A percentile compares a stretch with the other conserved stretches of the same genome.
Evolutionary conservation across 2,888 invertebrate genomes (phyloP).

Genomic region (Drosophila koepferae): DNA sequence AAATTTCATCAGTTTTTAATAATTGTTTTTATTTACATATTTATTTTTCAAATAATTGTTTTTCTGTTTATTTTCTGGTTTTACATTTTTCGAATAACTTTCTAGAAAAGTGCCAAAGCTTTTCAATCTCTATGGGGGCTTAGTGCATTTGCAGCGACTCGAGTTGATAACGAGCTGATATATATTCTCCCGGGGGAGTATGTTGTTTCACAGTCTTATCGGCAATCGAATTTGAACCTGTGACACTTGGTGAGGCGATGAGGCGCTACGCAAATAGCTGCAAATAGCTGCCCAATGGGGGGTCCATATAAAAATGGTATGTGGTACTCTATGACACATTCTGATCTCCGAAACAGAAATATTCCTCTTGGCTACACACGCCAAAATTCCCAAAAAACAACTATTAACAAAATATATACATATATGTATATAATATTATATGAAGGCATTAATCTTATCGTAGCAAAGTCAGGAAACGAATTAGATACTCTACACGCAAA

Average conservation of each 20-base stretch:
- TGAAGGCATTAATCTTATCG: conserved; percentile 1
- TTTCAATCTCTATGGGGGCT: neutral
- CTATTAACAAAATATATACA: neutral
- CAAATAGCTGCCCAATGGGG: conserved; percentile 32
- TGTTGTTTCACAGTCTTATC: conserved; percentile 19
- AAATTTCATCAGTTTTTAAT: neutral
- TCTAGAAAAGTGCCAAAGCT: conserved; percentile 3
- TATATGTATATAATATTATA: neutral
- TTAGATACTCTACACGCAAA: neutral
- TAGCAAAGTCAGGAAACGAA: neutral
- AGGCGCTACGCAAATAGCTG: conserved; percentile 13
- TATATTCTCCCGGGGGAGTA: conserved; percentile 6
- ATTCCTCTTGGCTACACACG: neutral
- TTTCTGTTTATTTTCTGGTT: neutral
- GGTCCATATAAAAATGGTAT: conserved; percentile 20
- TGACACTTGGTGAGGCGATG: conserved; percentile 28
- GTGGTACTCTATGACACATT: neutral
- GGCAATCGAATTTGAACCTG: conserved; percentile 26
- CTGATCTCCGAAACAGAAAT: neutral
- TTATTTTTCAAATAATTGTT: neutral
- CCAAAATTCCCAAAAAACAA: neutral
- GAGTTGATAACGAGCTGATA: conserved; percentile 26
- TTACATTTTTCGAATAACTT: neutral
- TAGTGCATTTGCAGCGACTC: conserved; percentile 1
- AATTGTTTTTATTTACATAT: neutral